These are phyloP conservation scores for Neosilurus hyrtlii DNA, from an alignment of 2,797 vertebrate species.

Conservation along the genomic window DNA sequence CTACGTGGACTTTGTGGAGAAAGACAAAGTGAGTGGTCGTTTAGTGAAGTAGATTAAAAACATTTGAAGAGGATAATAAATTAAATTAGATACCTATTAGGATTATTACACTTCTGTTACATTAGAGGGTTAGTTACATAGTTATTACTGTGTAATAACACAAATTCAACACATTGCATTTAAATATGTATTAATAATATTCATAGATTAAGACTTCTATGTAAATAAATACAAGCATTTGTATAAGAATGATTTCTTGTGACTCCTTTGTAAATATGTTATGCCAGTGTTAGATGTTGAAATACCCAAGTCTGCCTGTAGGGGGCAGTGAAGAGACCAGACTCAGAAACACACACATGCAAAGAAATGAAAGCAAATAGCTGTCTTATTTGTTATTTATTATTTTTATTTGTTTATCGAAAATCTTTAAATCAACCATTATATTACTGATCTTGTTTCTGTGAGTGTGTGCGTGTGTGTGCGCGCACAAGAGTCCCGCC, in stretches of 20 bases:
- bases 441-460: not conserved
- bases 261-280: not conserved
- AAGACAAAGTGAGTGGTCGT: constrained; percentile 80
- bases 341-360: not conserved
- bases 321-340: constrained; percentile 51
- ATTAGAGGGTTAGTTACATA: not conserved
- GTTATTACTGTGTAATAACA: constrained; percentile 31
- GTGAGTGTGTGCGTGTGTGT: not conserved
- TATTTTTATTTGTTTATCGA: not conserved
- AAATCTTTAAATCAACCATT: not conserved
- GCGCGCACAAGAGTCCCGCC: not conserved
- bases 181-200: not conserved
- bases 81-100: not conserved
- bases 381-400: not conserved
- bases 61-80: not conserved
- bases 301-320: constrained; percentile 36
- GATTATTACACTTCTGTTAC: not conserved
- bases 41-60: not conserved
- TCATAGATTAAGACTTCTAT: not conserved
- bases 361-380: not conserved
- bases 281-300: not conserved
- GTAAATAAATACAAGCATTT: not conserved
- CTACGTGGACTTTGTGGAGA: constrained; percentile 95
- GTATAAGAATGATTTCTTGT: not conserved
- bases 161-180: not conserved